Base-by-base conservation (phyloP, 1,140 invertebrate genomes). In the Aphelenchoides besseyi region DNA sequence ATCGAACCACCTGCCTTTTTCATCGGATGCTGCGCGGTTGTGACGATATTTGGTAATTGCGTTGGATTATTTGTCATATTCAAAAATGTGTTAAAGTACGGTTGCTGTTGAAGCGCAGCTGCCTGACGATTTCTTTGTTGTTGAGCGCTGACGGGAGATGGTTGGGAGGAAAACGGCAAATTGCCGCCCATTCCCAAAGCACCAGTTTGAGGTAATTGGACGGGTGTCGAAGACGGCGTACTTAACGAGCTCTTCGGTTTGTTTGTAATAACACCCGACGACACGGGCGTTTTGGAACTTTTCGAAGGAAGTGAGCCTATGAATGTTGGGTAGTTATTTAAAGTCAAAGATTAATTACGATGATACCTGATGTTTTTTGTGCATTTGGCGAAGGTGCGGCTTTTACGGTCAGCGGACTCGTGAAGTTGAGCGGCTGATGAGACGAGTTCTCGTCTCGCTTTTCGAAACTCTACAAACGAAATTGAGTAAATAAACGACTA, bases 1-100 rank as follows among this genome's bases (percentile, higher is more conserved):
- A 59, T 59, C 55, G 55, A 59, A 23, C 55, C 55, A 33, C 55
- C 55, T 33, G 55, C 55, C 23, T 59, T 59, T 59, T 8, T 18
- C 5, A 23, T 5, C 55, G 55, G 55, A 5, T 59, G 55, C 18
- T 28, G 55, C 5, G 5, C 18, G 55, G 5, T 59, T 5, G 5
- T 8, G 55, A 33, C 5, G 5, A 48, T 23, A 12, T 48, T 48
- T 12, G 5, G 55, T 23, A 59, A 5, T 59, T 23, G 26, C 55
- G 18, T 59, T 59, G n/a, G n/a, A n/a, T n/a, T n/a, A 23, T 48
- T 48, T 12, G 12, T 33, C 18, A 59, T 29, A 23, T 59, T 59
- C 26, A 59, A 8, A 59, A 59, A 23, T 8, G 5, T 59, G 41
- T 48, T 48, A 23, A 16, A 48, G 55, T 8, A 23, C 26, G 23